Base-by-base conservation (phyloP, 2,888 invertebrate genomes). In the Conistra vaccinii region DNA sequence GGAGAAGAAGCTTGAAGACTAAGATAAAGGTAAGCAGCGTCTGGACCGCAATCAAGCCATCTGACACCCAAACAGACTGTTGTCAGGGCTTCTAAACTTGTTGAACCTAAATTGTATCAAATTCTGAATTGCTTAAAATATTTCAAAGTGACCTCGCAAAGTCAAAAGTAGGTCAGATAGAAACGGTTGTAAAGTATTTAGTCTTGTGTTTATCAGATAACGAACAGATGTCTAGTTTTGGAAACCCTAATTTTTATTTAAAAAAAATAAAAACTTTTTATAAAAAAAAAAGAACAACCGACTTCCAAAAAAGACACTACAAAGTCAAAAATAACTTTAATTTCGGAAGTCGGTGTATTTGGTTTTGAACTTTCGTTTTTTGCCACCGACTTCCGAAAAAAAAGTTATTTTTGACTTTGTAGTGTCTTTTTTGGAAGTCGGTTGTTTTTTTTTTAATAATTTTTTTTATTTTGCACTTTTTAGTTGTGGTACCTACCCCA, bases 21-120 rank as follows among this genome's bases (percentile, higher is more conserved):
- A 45, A 67, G 39, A 65, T 69, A 35, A 70, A 39, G 80, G 35
- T 45, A 55, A 23, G 53, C 26, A 76, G 14, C 1, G 60, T 73
- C 68, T 83, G 20, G 60, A 71, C 69, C 84, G 29, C 72, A 61
- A 73, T 79, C 71, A 65, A 51, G 55, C 35, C 51, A 78, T 45
- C 66, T 80, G 80, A 84, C 80, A 84, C 72, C 60, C 39, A 26
- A 83, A 53, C 67, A 73, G 61, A 20, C 51, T 61, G 39, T 55
- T 83, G 65, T 61, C 57, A 53, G 29, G 66, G 23, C n/a, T 39
- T 55, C 48, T 42, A 39, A 83, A 70, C 55, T 65, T 60, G n/a
- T 65, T 55, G 55, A 60, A 55, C 14, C 55, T 63, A 63, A 83
- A 78, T 78, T 70, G 53, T 78, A 67, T 63, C 45, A 67, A 72